Conservation (phyloP, 2,888 invertebrate genomes). For the Amaurobius ferox region DNA sequence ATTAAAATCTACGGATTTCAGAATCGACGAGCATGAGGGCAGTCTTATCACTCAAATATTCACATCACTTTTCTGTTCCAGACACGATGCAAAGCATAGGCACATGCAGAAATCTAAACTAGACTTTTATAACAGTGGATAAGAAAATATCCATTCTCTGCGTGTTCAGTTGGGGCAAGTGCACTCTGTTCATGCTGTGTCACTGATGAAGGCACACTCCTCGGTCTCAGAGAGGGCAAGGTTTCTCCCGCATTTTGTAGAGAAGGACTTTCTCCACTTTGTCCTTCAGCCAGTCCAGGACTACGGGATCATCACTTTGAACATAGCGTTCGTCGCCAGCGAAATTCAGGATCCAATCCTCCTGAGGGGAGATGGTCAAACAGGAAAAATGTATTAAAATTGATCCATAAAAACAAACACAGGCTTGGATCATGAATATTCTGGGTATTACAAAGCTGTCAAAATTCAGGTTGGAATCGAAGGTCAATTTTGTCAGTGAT, state of each 20-base stretch:
- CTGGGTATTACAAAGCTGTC: too few species aligned
- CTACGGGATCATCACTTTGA: slow-evolving; percentile 82
- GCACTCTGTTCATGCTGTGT: not conserved
- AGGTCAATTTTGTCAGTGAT: too few species aligned
- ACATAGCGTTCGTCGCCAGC: slow-evolving; percentile 84
- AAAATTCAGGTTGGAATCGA: too few species aligned
- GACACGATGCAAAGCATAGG: not conserved
- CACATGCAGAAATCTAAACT: not conserved
- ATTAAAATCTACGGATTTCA: too few species aligned
- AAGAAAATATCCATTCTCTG: slow-evolving; percentile 6
- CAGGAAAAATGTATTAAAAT: too few species aligned
- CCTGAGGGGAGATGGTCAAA: slow-evolving; percentile 70
- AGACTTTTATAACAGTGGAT: not conserved
- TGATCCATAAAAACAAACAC: too few species aligned
- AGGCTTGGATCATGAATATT: too few species aligned
- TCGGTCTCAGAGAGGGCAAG: slow-evolving; percentile 79
- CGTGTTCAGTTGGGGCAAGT: not conserved
- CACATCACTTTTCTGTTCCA: too few species aligned
- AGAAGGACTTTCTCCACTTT: slow-evolving; percentile 87
- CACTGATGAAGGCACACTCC: slow-evolving; percentile 23
- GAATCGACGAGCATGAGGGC: too few species aligned
- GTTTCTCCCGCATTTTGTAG: slow-evolving; percentile 85
- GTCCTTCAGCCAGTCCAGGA: slow-evolving; percentile 84
- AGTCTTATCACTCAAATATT: too few species aligned
- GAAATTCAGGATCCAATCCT: slow-evolving; percentile 76